Evolutionary conservation across 2,113 vertebrate species (phyloP).

Genomic region (Heloderma charlesbogerti): DNA sequence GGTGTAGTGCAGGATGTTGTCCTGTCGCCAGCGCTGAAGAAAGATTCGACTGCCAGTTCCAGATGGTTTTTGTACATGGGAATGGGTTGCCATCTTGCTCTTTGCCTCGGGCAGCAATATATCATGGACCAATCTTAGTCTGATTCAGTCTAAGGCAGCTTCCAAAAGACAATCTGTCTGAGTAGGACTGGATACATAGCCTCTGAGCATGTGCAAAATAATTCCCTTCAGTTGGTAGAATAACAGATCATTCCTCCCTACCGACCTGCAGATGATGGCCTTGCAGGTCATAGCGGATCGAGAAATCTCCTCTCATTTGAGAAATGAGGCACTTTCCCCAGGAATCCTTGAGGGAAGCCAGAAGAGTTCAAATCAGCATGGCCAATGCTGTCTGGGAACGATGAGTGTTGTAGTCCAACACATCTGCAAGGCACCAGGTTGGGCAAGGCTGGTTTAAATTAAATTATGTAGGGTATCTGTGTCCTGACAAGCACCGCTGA

Average conservation of each 20-base stretch:
- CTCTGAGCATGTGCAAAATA: not conserved
- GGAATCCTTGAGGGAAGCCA: not conserved
- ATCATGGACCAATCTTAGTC: no score
- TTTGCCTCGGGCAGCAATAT: not conserved
- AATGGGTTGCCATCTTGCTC: not conserved
- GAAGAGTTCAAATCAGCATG: not conserved
- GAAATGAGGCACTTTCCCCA: not conserved
- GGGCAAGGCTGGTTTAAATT: not conserved
- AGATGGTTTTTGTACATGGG: no score
- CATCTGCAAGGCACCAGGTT: not conserved
- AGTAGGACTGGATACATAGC: not conserved
- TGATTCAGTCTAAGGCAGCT: not conserved
- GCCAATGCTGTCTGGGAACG: no score
- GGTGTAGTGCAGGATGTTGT: no score
- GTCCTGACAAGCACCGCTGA: not conserved
- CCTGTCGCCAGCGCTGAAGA: no score
- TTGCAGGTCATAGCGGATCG: not conserved
- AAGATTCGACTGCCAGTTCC: no score
- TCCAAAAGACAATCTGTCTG: not conserved
- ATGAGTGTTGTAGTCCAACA: not conserved
- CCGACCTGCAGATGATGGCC: no score
- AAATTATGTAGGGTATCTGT: not conserved
- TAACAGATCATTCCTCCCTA: not conserved
- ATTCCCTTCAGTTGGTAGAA: not conserved
- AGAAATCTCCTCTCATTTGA: not conserved